These are phyloP conservation scores for Cynopterus brachyotis DNA, from an alignment of 2,113 vertebrate species.

Conservation along the genomic window DNA sequence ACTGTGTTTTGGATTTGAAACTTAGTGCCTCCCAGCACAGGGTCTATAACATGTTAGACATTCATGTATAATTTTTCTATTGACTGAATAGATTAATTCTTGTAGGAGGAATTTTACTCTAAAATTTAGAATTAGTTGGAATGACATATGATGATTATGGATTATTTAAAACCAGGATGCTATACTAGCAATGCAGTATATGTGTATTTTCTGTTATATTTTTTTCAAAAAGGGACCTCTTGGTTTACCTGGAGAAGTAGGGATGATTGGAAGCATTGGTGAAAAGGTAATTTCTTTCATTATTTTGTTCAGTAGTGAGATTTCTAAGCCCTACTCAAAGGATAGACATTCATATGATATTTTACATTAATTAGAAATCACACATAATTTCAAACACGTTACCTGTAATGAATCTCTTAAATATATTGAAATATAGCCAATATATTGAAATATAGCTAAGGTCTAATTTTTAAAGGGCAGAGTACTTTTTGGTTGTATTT, in stretches of 20 bases:
- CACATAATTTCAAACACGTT: background rate
- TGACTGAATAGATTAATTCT: constrained; percentile 18
- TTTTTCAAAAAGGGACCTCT: constrained; percentile 86
- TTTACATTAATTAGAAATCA: constrained; percentile 28
- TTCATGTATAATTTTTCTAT: background rate
- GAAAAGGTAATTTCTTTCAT: constrained; percentile 91
- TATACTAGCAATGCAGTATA: background rate
- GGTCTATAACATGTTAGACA: background rate
- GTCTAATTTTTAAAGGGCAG: background rate
- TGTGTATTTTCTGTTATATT: constrained; percentile 5
- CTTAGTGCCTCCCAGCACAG: background rate
- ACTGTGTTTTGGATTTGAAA: background rate
- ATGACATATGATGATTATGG: background rate
- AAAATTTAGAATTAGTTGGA: background rate
- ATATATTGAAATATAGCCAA: background rate
- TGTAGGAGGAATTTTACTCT: background rate
- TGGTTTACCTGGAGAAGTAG: constrained; percentile 91
- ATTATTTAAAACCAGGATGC: background rate
- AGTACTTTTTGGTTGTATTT: background rate
- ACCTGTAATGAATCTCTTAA: background rate
- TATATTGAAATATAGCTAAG: background rate
- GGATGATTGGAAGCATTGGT: constrained; percentile 89
- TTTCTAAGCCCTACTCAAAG: background rate
- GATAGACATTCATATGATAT: background rate
- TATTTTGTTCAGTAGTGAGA: background rate